Base-by-base conservation (phyloP, 2,113 vertebrate genomes). In the Arothron firmamentum region DNA sequence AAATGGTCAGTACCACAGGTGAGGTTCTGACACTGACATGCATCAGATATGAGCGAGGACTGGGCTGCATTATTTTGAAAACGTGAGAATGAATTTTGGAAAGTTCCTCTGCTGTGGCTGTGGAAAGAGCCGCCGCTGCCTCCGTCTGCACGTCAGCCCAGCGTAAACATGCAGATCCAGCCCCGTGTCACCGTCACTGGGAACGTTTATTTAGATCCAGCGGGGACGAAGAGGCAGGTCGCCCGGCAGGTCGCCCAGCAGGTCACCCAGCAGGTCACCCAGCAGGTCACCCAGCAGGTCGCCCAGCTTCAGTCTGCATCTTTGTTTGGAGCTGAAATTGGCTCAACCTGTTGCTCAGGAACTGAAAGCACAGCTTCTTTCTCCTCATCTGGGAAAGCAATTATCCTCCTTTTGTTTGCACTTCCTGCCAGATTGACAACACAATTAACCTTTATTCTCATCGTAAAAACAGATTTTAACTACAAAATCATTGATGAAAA, bases 101-200 rank as follows among this genome's bases (percentile, higher is more conserved):
- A 5, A 25, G 25, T 25, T 25, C 25, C 25, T 25, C 25, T 25
- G 25, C 25, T 25, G 25, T 25, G 25, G 1, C 2, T 45, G 62
- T n/a, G n/a, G 61, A 70, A 64, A 56, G 49, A 56, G 52, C 59
- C 49, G 64, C 21, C 21, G 21, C 2, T 23, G 21, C 21, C 21
- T 23, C 21, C 21, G 21, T 23, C 21, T 23, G 21, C 21, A 23
- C 3, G 21, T 23, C 21, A 23, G 21, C 21, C 21, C 21, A 23
- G 21, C 13, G 65, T 56, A 59, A 63, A 71, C 72, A 72, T 55
- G 8, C 62, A 62, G 21, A 76, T 34, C 28, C 62, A 47, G 23
- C 52, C 45, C 4, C 2, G 12, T 77, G 62, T 67, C 71, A 62
- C 20, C 1, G 67, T 58, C 19, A 18, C 50, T 50, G 67, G 41